Evolutionary conservation across 1,140 invertebrate genomes (phyloP), one percentile per base, ranked within the genome.

Genomic region (Drosophila biarmipes): DNA sequence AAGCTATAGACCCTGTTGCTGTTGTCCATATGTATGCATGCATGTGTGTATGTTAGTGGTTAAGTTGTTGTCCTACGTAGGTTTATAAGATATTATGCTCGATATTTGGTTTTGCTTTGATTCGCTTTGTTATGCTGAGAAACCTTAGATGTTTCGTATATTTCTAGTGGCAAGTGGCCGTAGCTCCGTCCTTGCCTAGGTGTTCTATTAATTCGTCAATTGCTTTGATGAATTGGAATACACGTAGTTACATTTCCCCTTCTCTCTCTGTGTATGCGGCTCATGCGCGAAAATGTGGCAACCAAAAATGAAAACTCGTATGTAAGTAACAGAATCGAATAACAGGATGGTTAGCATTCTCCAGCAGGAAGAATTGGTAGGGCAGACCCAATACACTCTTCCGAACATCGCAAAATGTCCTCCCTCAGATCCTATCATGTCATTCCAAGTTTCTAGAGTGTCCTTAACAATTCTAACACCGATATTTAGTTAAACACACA

Each of bases 181-280:
- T 62, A 43, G 54, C 66, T 27, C 58, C 64, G 53, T 71, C 48
- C 62, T 79, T 62, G 78, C 72, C 78, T 80, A 48, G 66, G 45
- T 64, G 76, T 76, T 52, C 57, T 68, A 61, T 76, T 82, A 59
- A 69, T 71, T 85, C 78, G 85, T 90, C 76, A 84, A 89, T 90
- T 89, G 84, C 84, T 90, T 89, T 89, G 68, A 80, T 89, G 80
- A 90, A 90, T 85, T 90, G 84, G 84, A 90, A 90, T 89, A 89
- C 84, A 90, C 85, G 85, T 90, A 89, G 84, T 78, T 90, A 76
- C 55, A 67, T 77, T 52, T 31, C 35, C 34, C 48, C 17, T 34
- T 51, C 43, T 42, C 61, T 55, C 29, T 21, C 49, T 17, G 42
- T 58, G 51, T 74, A 49, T 73, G 37, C 64, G 53, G 46, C 61